A percentile compares a stretch with the other conserved stretches of the same genome.
Conservation (phyloP, 1,140 invertebrate genomes). For the Tetraneura akinire region DNA sequence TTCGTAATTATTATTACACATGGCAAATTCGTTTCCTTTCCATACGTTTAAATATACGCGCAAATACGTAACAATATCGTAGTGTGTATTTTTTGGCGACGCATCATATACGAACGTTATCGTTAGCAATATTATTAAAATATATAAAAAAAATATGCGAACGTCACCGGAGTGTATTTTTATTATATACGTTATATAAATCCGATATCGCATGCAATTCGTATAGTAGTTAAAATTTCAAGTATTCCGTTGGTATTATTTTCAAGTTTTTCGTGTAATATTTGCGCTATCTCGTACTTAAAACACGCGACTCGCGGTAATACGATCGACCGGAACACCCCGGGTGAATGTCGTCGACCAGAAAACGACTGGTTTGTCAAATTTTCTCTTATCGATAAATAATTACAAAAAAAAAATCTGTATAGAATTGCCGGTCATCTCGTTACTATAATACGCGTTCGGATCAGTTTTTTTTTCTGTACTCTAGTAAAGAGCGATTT, state of each 20-base stretch:
- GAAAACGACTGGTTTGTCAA: neutral
- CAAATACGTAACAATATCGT: no score
- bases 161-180: neutral
- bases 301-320: neutral
- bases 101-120: no score
- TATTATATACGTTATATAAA: neutral
- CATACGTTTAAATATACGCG: no score
- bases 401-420: neutral
- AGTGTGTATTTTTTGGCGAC: neutral
- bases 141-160: constrained; percentile 2
- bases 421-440: no score
- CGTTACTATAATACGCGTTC: neutral
- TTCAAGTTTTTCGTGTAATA: neutral
- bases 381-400: neutral
- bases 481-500: no score
- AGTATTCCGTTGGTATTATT: neutral
- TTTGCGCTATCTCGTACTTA: neutral
- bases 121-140: neutral
- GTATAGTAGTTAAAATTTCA: neutral
- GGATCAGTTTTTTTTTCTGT: neutral
- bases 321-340: no score
- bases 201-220: neutral
- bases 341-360: no score
- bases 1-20: no score
- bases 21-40: no score